Evolutionary conservation across 2,113 vertebrate genomes (phyloP), one percentile per base, ranked within the genome.

Genomic region (Dunckerocampus dactyliophorus): DNA sequence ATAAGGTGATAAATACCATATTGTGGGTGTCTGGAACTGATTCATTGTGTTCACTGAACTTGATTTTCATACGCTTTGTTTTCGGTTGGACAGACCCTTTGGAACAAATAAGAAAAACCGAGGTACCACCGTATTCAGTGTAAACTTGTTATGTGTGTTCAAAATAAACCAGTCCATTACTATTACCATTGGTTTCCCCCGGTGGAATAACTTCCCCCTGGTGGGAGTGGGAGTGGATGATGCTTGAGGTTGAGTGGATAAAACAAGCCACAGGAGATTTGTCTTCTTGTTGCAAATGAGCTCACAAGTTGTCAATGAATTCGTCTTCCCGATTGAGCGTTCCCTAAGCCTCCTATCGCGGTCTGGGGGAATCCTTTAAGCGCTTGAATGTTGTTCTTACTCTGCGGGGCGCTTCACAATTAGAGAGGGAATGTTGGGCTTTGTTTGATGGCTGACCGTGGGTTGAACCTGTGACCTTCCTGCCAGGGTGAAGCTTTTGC

Each of bases 281-380:
- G 55, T 65, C 57, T 61, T 56, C 34, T 19, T 52, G 47, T 57
- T 60, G 47, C 22, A 12, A 66, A 63, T 77, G 66, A 68, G 68
- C 65, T 20, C 21, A 24, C 34, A 11, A 52, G 22, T 76, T 22
- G 16, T 75, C 75, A 60, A 65, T 75, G 34, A 61, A 75, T 62
- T 53, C 21, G 61, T 74, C 71, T 61, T 43, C 53, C 62, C 54
- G 47, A 65, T 43, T 71, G 72, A 85, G 70, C 77, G 59, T 59
- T 43, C 48, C 3, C 75, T 81, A 79, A 81, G 71, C 73, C 72
- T 20, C 2, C 50, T 58, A 14, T 56, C 64, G 22, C 55, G 19
- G 47, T 28, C 9, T 46, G 19, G 50, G 9, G 46, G 42, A 59
- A 52, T 75, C 62, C 47, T 75, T 74, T 63, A 70, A 70, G 54